Conservation (phyloP, 2,797 vertebrate genomes). For the Eulemur rubriventer region DNA sequence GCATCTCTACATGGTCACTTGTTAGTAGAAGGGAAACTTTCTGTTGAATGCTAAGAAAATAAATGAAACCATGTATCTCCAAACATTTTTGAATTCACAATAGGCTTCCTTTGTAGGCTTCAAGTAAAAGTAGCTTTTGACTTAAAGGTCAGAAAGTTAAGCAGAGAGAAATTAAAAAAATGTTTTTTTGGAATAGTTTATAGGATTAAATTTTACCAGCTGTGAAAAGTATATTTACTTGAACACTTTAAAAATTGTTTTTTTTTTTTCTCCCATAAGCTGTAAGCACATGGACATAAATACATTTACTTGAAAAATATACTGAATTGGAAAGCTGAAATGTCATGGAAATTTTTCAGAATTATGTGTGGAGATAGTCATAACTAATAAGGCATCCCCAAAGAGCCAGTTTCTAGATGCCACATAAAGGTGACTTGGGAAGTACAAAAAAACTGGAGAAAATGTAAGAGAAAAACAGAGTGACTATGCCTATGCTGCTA, state of each 20-base stretch:
- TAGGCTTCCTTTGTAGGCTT: not conserved
- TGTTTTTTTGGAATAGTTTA: not conserved
- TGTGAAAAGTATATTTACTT: not conserved
- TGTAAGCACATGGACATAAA: not conserved
- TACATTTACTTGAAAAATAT: not conserved
- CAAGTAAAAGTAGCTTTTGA: not conserved
- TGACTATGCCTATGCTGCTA: not conserved
- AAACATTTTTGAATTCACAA: not conserved
- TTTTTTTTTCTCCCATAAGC: not conserved
- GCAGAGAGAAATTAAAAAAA: not conserved
- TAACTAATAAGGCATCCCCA: not conserved
- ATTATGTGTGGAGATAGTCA: not conserved
- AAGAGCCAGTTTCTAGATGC: not conserved
- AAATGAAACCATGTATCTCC: not conserved
- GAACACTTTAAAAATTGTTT: not conserved
- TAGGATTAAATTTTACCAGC: not conserved
- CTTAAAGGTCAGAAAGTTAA: slow-evolving; percentile 39
- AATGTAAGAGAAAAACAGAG: not conserved
- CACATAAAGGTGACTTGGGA: not conserved
- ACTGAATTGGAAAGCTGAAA: not conserved
- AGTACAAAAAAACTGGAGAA: not conserved
- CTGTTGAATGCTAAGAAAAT: not conserved
- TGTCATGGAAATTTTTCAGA: not conserved
- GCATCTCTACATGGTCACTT: not conserved
- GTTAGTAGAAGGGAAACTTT: not conserved